Percentiles rank a stretch among this genome's conserved stretches.
These are phyloP conservation scores for Martes flavigula DNA, from an alignment of 2,797 vertebrate genomes.

Conservation along the genomic window DNA sequence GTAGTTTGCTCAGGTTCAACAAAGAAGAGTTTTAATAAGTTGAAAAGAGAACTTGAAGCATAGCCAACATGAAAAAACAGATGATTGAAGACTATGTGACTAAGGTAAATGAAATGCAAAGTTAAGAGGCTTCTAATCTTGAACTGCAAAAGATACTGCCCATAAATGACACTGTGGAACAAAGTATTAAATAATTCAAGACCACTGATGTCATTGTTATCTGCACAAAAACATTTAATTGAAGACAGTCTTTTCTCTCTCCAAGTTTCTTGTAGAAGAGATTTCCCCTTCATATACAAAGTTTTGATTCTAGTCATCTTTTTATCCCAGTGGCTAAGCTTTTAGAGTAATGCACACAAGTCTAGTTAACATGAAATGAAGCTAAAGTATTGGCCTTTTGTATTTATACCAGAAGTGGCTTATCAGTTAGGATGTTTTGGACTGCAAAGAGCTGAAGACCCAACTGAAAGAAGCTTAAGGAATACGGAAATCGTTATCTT, in stretches of 20 bases:
- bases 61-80: constrained; percentile 40
- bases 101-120: constrained; percentile 64
- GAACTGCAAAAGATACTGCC: constrained; percentile 67
- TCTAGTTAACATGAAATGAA: constrained; percentile 48
- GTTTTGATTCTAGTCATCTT: constrained; percentile 54
- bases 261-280: constrained; percentile 52
- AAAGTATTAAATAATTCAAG: constrained; percentile 76
- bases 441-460: neutral
- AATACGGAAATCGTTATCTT: constrained; percentile 29
- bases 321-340: constrained; percentile 53
- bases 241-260: constrained; percentile 65
- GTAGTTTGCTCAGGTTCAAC: constrained; percentile 38
- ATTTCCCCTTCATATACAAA: constrained; percentile 26
- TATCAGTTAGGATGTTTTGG: constrained; percentile 24
- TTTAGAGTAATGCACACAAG: constrained; percentile 57
- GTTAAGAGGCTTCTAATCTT: constrained; percentile 62
- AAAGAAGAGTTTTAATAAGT: constrained; percentile 56
- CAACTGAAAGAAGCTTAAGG: constrained; percentile 31
- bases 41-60: constrained; percentile 60
- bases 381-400: constrained; percentile 24
- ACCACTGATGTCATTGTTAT: constrained; percentile 71
- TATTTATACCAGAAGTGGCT: neutral
- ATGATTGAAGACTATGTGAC: constrained; percentile 43
- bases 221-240: constrained; percentile 62
- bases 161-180: constrained; percentile 63